Evolutionary conservation across 2,113 vertebrate genomes (phyloP).

Genomic region (Marmota flaviventris): DNA sequence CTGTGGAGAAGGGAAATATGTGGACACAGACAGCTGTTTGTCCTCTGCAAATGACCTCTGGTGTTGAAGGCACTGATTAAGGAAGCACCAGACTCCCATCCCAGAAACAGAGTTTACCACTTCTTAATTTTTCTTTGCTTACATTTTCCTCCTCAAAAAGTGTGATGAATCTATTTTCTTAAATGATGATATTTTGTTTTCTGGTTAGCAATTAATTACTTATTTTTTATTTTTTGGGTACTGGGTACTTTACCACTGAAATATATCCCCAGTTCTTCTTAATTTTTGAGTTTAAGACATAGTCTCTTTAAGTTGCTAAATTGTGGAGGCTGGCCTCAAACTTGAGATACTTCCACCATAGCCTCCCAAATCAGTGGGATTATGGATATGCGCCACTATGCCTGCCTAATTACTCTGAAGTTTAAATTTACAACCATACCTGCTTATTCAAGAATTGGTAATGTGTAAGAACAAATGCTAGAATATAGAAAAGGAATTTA

Average conservation of each 20-base stretch:
- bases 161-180: background rate
- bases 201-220: background rate
- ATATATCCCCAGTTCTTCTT: too few relatives aligned
- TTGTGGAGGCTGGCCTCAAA: too few relatives aligned
- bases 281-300: too few relatives aligned
- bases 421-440: background rate
- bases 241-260: too few relatives aligned
- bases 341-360: too few relatives aligned
- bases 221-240: too few relatives aligned
- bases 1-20: background rate
- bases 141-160: background rate
- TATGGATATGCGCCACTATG: too few relatives aligned
- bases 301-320: too few relatives aligned
- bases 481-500: background rate
- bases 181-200: background rate
- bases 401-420: background rate
- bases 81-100: background rate
- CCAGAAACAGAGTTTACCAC: background rate
- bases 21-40: background rate
- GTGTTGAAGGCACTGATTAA: background rate
- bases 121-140: background rate
- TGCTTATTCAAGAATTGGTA: constrained; percentile 19
- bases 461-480: background rate
- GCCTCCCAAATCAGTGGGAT: too few relatives aligned
- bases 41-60: background rate